phyloP scores from a whole-genome alignment of 2,797 vertebrate genomes.

The Gymnopithys bicolor region DNA sequence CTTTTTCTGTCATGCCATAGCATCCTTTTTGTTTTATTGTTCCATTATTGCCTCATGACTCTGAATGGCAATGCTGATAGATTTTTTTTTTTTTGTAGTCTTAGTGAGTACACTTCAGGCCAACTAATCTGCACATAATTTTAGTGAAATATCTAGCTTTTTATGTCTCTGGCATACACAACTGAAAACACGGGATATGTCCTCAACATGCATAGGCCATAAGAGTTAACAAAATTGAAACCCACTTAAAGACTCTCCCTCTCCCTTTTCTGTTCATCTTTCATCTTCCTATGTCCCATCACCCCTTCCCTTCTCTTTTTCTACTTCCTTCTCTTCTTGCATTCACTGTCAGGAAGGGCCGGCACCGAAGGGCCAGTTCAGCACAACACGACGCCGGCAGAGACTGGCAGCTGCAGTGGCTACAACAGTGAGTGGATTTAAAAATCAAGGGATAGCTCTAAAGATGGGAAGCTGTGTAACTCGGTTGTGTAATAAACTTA shows the following conservation, averaged over 20 bases:
- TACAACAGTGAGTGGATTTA: conserved; percentile 84
- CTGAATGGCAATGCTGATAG: neutral
- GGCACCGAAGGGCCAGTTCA: conserved; percentile 81
- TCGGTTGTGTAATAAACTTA: conserved; percentile 2
- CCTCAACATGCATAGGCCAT: conserved; percentile 26
- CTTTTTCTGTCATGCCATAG: conserved; percentile 4
- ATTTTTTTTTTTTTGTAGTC: neutral
- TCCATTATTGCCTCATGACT: neutral
- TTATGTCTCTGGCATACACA: conserved; percentile 4
- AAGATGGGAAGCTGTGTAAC: conserved; percentile 48
- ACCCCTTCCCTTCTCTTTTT: conserved; percentile 60
- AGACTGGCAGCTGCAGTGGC: conserved; percentile 83
- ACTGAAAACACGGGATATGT: conserved; percentile 14
- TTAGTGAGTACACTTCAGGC: neutral
- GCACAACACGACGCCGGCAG: conserved; percentile 80
- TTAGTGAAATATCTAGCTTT: neutral
- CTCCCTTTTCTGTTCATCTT: conserved; percentile 74
- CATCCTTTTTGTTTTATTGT: conserved; percentile 19
- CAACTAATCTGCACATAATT: neutral
- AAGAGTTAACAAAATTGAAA: conserved; percentile 55
- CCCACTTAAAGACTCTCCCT: conserved; percentile 70
- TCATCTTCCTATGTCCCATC: conserved; percentile 59
- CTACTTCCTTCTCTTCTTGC: conserved; percentile 74
- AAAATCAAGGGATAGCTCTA: conserved; percentile 69
- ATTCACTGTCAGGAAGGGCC: conserved; percentile 84